phyloP scores from a whole-genome alignment of 92 coral and sea anemone genomes.

The Porites lobata region DNA sequence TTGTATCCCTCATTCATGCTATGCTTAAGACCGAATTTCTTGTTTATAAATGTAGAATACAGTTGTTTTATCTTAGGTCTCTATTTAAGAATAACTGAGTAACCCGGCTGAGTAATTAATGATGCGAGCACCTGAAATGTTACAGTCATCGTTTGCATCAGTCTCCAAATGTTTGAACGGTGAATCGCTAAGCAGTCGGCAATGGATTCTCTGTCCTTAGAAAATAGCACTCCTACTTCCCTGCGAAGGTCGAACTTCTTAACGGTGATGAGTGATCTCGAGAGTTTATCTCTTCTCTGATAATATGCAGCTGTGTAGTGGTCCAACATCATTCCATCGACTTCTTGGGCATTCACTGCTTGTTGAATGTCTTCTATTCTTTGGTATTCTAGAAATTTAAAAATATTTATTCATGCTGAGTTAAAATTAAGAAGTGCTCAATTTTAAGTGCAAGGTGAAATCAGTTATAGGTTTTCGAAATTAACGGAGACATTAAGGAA shows the following conservation, averaged over 20 bases:
- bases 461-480: too few relatives aligned
- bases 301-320: slow-evolving; percentile 23
- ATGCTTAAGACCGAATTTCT: too few relatives aligned
- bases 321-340: slow-evolving; percentile 29
- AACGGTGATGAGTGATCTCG: slow-evolving; percentile 1
- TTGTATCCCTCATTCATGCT: too few relatives aligned
- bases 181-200: slow-evolving; percentile 17
- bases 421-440: too few relatives aligned
- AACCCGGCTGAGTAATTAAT: not conserved
- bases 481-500: too few relatives aligned
- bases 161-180: slow-evolving; percentile 12
- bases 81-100: too few relatives aligned
- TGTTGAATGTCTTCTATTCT: slow-evolving; percentile 13
- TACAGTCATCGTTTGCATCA: slow-evolving; percentile 4
- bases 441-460: too few relatives aligned
- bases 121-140: slow-evolving; percentile 3
- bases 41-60: too few relatives aligned
- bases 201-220: not conserved
- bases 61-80: too few relatives aligned
- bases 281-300: not conserved
- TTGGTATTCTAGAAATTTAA: slow-evolving; percentile 2
- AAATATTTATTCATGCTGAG: too few relatives aligned
- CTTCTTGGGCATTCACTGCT: slow-evolving; percentile 7
- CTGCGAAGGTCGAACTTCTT: not conserved
- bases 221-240: not conserved